These are phyloP conservation scores for Okapia johnstoni DNA, from an alignment of 2,113 vertebrate species.

Conservation along the genomic window DNA sequence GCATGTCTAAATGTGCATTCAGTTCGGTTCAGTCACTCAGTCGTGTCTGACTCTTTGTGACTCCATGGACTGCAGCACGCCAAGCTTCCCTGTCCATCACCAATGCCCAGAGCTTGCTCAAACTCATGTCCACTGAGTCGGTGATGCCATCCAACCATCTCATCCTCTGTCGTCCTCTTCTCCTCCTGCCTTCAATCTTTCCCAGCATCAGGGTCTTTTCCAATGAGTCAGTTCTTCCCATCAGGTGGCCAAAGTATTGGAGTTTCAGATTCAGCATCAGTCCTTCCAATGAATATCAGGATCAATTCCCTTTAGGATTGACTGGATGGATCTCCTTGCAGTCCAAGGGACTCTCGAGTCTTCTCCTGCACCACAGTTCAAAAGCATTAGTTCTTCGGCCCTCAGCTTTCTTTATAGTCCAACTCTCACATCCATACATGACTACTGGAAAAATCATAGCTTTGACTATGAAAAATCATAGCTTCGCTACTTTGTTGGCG, in stretches of 20 bases:
- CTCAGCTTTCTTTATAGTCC: not conserved
- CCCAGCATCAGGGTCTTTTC: not conserved
- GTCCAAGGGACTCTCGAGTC: not conserved
- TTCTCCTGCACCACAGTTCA: not conserved
- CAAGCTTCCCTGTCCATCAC: not conserved
- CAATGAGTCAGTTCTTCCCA: not conserved
- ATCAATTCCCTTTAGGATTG: not conserved
- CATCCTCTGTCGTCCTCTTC: not conserved
- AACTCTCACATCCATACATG: not conserved
- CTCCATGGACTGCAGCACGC: not conserved
- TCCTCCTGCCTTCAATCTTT: not conserved
- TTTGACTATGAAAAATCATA: not conserved
- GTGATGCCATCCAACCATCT: not conserved
- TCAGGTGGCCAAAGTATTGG: not conserved
- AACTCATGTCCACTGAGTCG: not conserved
- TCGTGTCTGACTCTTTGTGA: not conserved
- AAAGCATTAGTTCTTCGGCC: not conserved
- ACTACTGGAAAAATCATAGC: not conserved
- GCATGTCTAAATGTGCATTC: not conserved
- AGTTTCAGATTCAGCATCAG: not conserved
- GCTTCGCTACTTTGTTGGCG: not conserved
- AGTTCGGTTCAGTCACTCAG: not conserved
- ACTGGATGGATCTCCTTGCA: not conserved
- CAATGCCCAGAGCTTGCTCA: not conserved
- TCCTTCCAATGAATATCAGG: not conserved